Conservation (phyloP, 2,797 vertebrate species). For the Melanitta fusca region DNA sequence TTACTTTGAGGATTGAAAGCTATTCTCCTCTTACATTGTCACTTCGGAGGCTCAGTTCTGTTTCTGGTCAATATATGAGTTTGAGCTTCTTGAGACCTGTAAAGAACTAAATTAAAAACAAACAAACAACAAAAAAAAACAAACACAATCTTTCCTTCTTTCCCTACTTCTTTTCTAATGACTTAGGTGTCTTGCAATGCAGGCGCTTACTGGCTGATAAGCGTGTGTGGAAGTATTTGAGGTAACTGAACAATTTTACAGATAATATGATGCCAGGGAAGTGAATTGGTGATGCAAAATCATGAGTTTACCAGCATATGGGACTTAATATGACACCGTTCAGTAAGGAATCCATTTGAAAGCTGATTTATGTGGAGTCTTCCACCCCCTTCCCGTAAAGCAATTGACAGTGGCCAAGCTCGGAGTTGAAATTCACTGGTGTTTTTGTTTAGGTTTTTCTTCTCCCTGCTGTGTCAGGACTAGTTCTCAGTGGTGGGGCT, state of each 20-base stretch:
- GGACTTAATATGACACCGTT: neutral
- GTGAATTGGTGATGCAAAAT: neutral
- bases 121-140: too few species aligned
- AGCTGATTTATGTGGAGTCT: neutral
- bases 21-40: neutral
- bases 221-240: neutral
- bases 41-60: neutral
- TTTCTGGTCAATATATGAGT: neutral
- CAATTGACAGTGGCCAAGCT: neutral
- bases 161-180: neutral
- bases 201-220: neutral
- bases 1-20: neutral
- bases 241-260: accelerated
- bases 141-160: neutral
- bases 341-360: neutral
- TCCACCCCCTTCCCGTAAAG: neutral
- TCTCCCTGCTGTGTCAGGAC: neutral
- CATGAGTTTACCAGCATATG: neutral
- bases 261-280: neutral
- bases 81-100: neutral
- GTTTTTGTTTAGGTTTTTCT: neutral
- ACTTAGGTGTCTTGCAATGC: neutral
- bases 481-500: neutral
- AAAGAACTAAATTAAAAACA: neutral
- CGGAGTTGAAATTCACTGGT: neutral